A percentile compares a stretch with the other conserved stretches of the same genome.
phyloP scores from a whole-genome alignment of 2,888 invertebrate genomes.

The Spatulosminthurus flaviceps region DNA sequence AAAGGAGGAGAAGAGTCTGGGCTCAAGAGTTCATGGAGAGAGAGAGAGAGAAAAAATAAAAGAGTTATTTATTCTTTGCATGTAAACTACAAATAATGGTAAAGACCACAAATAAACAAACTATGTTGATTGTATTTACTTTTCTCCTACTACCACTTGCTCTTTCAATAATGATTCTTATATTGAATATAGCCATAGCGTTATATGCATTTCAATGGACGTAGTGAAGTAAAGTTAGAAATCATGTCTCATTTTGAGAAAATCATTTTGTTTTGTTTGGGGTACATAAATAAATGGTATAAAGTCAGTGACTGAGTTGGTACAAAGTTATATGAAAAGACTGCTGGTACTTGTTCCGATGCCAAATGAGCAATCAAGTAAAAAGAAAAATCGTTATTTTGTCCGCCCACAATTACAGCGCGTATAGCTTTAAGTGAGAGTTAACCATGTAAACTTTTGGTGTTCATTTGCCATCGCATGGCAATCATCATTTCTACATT shows the following conservation, averaged over 20 bases:
- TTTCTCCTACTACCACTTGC: not conserved
- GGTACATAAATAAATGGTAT: no score
- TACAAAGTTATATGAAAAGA: no score
- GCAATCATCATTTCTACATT: not conserved
- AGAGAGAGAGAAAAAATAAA: not conserved
- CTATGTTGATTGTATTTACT: not conserved
- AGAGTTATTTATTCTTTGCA: constrained; percentile 9
- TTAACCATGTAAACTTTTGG: not conserved
- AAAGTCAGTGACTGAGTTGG: no score
- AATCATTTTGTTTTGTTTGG: no score
- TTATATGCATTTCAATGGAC: no score
- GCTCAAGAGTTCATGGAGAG: constrained; percentile 13
- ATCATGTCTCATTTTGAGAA: not conserved
- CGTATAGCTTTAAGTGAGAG: not conserved
- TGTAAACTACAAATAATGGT: not conserved
- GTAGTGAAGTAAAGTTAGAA: not conserved
- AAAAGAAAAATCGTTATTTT: constrained; percentile 5
- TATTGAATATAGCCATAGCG: no score
- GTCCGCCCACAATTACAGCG: not conserved
- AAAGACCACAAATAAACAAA: not conserved
- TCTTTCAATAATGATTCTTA: not conserved
- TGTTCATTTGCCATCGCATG: constrained; percentile 1
- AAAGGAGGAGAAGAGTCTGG: not conserved
- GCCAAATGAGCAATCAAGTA: constrained; percentile 18
- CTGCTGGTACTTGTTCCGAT: not conserved